Evolutionary conservation across 2,113 vertebrate genomes (phyloP).

Genomic region (Vulpes vulpes): DNA sequence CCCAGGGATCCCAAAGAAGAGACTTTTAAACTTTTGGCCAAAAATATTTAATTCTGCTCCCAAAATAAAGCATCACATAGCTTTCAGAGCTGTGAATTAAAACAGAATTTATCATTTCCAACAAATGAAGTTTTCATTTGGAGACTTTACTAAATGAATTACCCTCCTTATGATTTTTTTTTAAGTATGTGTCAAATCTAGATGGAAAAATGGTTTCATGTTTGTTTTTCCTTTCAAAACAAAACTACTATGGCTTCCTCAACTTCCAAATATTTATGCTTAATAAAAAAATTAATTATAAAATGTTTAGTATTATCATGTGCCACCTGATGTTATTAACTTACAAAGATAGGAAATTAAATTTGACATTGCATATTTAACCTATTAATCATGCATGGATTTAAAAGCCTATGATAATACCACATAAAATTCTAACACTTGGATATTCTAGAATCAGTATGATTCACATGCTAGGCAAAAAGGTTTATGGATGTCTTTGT

Average conservation of each 20-base stretch:
- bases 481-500: neutral
- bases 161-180: neutral
- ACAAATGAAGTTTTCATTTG: slow-evolving; percentile 6
- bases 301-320: slow-evolving; percentile 28
- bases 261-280: slow-evolving; percentile 40
- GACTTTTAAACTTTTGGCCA: neutral
- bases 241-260: neutral
- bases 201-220: neutral
- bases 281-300: slow-evolving; percentile 60
- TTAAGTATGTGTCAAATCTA: neutral
- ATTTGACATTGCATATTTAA: slow-evolving; percentile 48
- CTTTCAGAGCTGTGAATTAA: neutral
- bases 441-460: neutral
- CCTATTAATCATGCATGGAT: neutral
- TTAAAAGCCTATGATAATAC: neutral
- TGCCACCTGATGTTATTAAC: slow-evolving; percentile 45
- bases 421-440: neutral
- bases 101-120: neutral
- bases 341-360: slow-evolving; percentile 58
- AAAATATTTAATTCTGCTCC: neutral
- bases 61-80: neutral
- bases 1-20: neutral
- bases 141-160: neutral
- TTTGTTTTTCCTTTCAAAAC: slow-evolving; percentile 39
- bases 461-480: neutral